Conservation (phyloP, 2,113 vertebrate species). For the Siniperca chuatsi region DNA sequence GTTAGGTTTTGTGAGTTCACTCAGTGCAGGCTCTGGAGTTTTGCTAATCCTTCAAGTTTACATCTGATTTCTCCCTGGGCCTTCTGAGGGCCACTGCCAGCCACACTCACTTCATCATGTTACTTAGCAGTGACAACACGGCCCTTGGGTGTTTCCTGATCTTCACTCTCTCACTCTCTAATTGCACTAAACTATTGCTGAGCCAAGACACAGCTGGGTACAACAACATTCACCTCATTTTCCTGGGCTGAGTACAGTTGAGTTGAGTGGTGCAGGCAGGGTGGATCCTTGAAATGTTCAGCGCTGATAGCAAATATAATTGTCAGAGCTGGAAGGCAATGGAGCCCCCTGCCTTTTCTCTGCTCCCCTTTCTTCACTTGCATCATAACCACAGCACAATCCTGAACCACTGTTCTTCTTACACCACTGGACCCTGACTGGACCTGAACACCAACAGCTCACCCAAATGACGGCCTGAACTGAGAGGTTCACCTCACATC, state of each 20-base stretch:
- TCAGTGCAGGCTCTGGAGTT: conserved; percentile 41
- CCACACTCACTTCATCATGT: conserved; percentile 68
- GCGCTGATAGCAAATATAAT: conserved; percentile 64
- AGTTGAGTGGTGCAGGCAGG: conserved; percentile 51
- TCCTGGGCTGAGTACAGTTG: conserved; percentile 12
- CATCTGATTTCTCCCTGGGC: conserved; percentile 61
- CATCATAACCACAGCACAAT: conserved; percentile 42
- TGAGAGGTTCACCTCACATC: conserved; percentile 33
- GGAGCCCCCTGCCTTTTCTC: conserved; percentile 8
- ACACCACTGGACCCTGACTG: conserved; percentile 18
- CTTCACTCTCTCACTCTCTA: conserved; percentile 60
- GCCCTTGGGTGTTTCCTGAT: conserved; percentile 72
- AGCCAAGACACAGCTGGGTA: conserved; percentile 68
- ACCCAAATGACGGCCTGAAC: conserved; percentile 28
- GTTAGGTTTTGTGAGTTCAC: conserved; percentile 26
- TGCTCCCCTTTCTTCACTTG: conserved; percentile 22
- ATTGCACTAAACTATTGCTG: conserved; percentile 50
- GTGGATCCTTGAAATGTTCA: conserved; percentile 48
- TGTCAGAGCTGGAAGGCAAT: conserved; percentile 45
- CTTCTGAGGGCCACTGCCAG: conserved; percentile 61
- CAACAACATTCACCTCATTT: conserved; percentile 60
- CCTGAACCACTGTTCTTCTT: conserved; percentile 12
- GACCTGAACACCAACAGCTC: conserved; percentile 26
- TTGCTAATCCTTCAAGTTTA: conserved; percentile 49
- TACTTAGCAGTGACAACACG: conserved; percentile 58